Conservation (phyloP, 2,113 vertebrate genomes). For the Nicator chloris region DNA sequence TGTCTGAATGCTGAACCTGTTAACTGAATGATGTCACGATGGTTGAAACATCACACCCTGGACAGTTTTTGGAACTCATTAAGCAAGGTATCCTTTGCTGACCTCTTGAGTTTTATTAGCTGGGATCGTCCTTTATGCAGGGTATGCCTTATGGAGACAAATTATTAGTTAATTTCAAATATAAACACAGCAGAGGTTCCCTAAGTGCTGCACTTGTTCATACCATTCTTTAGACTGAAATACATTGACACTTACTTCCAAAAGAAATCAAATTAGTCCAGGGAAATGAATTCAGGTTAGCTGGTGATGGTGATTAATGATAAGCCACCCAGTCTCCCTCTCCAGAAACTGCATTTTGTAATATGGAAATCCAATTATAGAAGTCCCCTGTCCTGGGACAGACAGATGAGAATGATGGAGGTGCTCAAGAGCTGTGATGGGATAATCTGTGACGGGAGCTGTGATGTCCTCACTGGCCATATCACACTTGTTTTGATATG, state of each 20-base stretch:
- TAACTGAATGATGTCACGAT: background rate
- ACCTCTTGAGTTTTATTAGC: background rate
- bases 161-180: background rate
- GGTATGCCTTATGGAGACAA: background rate
- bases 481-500: background rate
- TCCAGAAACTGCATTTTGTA: background rate
- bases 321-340: background rate
- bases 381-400: background rate
- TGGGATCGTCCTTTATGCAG: background rate
- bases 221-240: background rate
- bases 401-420: background rate
- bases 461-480: background rate
- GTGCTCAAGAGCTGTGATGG: background rate
- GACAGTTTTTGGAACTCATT: constrained; percentile 31
- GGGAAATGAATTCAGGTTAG: background rate
- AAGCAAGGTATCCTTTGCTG: constrained; percentile 22
- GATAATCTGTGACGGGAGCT: background rate
- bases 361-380: background rate
- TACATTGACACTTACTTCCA: background rate
- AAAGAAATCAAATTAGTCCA: background rate
- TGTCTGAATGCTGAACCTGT: background rate
- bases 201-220: background rate
- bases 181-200: background rate
- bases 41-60: background rate
- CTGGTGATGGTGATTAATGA: background rate